Conservation (phyloP, 2,888 invertebrate genomes). For the Uloborus plumipes region DNA sequence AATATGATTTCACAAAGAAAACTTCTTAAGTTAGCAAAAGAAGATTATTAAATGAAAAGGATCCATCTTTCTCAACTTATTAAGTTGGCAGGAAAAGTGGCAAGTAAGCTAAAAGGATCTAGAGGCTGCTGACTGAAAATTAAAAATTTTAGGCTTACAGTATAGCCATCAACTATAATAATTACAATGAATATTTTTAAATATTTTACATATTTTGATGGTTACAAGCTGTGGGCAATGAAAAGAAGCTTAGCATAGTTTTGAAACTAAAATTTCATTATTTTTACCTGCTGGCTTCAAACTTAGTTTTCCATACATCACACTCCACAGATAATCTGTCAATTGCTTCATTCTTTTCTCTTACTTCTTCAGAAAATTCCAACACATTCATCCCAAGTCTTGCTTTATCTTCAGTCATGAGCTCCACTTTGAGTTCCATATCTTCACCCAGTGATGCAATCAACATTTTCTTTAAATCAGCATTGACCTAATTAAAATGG, state of each 20-base stretch:
- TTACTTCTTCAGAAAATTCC: constrained; percentile 85
- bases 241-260: too few species aligned
- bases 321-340: constrained; percentile 94
- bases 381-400: constrained; percentile 87
- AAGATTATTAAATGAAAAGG: too few species aligned
- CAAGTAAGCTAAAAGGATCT: too few species aligned
- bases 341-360: constrained; percentile 85
- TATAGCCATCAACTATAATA: not conserved
- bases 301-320: constrained; percentile 97
- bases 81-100: too few species aligned
- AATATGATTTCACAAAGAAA: too few species aligned
- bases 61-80: too few species aligned
- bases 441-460: constrained; percentile 97
- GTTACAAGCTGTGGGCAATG: too few species aligned
- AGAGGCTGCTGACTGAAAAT: not conserved
- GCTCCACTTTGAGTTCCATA: constrained; percentile 88
- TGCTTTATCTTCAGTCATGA: constrained; percentile 91
- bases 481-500: constrained; percentile 79
- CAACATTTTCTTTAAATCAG: constrained; percentile 90
- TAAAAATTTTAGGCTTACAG: not conserved
- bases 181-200: not conserved
- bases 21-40: too few species aligned
- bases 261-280: not conserved
- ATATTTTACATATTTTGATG: too few species aligned
- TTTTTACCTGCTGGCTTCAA: constrained; percentile 84